Percentiles rank a stretch among this genome's conserved stretches.
These are phyloP conservation scores for Drosophila nigricruria DNA, from an alignment of 2,888 invertebrate genomes.

Conservation along the genomic window DNA sequence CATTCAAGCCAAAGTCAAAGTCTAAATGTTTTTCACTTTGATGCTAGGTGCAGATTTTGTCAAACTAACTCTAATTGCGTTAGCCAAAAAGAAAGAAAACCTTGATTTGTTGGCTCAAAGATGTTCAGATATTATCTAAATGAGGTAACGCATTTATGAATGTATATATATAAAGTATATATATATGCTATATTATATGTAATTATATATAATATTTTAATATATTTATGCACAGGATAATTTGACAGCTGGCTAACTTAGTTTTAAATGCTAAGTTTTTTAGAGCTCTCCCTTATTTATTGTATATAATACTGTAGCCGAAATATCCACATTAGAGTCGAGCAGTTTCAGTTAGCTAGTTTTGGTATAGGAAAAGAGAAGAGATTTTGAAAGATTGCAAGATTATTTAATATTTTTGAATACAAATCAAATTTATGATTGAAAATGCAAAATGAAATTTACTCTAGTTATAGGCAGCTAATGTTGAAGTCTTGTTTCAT, in stretches of 20 bases:
- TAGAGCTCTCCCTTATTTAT: no score
- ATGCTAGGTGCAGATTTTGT: slow-evolving; percentile 57
- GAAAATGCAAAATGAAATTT: no score
- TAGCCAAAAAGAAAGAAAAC: slow-evolving; percentile 3
- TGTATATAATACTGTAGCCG: background rate
- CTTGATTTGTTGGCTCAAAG: background rate
- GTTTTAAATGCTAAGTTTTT: no score
- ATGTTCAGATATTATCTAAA: background rate
- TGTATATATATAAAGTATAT: background rate
- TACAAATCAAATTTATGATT: no score
- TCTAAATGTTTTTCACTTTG: slow-evolving; percentile 7
- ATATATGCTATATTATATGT: background rate
- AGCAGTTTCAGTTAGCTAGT: no score
- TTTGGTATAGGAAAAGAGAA: no score
- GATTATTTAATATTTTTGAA: no score
- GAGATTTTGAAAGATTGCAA: no score
- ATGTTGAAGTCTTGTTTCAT: no score
- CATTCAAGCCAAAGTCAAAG: slow-evolving; percentile 24
- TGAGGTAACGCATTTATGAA: background rate
- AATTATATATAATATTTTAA: background rate
- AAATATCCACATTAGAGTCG: background rate
- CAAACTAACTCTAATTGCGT: slow-evolving; percentile 52
- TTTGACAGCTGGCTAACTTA: no score
- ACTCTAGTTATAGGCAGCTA: no score
- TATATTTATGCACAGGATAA: background rate